phyloP scores from a whole-genome alignment of 1,140 invertebrate species.

The Marisa cornuarietis region DNA sequence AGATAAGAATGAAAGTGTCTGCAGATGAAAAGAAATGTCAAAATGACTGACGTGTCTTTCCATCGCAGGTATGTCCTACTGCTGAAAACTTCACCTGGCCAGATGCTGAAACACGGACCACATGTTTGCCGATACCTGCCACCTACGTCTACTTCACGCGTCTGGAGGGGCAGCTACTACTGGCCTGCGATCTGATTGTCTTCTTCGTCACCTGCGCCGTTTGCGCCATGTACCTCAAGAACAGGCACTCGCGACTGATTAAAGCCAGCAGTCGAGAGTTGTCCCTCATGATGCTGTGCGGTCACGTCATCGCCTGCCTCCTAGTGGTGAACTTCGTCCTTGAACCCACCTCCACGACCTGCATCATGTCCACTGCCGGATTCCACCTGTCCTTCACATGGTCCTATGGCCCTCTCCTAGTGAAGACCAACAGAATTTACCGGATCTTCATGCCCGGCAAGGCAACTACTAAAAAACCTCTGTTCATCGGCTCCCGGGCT shows the following conservation, averaged over 20 bases:
- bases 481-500: slow-evolving; percentile 16
- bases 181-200: slow-evolving; percentile 67
- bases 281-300: slow-evolving; percentile 45
- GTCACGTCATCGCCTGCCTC: slow-evolving; percentile 40
- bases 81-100: slow-evolving; percentile 44
- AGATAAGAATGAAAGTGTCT: too few relatives aligned
- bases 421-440: slow-evolving; percentile 86
- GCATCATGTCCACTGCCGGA: slow-evolving; percentile 78
- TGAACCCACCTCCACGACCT: slow-evolving; percentile 75
- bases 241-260: slow-evolving; percentile 44
- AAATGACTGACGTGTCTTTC: too few relatives aligned
- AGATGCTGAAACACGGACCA: slow-evolving; percentile 67
- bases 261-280: slow-evolving; percentile 54
- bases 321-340: slow-evolving; percentile 46
- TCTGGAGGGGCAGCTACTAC: slow-evolving; percentile 66
- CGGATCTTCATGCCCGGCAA: slow-evolving; percentile 86
- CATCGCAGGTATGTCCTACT: slow-evolving; percentile 26
- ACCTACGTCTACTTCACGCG: slow-evolving; percentile 24
- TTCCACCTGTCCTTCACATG: slow-evolving; percentile 76
- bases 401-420: slow-evolving; percentile 83
- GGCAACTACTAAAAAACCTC: slow-evolving; percentile 15
- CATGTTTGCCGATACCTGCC: slow-evolving; percentile 63
- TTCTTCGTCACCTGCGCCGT: slow-evolving; percentile 54
- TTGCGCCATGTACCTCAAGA: slow-evolving; percentile 36
- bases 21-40: too few relatives aligned